Base-by-base conservation (phyloP, 2,888 invertebrate species). In the Disparrhopalites patrizii region DNA sequence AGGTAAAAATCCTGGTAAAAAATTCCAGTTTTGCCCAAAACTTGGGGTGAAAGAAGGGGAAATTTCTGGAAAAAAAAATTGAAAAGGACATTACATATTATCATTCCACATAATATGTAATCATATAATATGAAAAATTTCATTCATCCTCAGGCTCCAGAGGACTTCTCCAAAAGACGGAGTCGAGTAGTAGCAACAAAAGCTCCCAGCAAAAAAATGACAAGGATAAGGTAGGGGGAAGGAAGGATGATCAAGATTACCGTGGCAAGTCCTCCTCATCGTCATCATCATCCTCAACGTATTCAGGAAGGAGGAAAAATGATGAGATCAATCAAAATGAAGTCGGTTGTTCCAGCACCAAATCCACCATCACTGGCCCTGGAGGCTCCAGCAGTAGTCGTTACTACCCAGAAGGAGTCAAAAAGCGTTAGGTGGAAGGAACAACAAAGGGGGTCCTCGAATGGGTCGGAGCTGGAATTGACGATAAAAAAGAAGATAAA, bases 141-240 rank as follows among this genome's bases (percentile, higher is more conserved):
- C n/a, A n/a, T n/a, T n/a, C n/a, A n/a, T n/a, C n/a, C n/a, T n/a
- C 47, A 61, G 60, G 60, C 30, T 61, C 60, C 15, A 61, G 28
- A 61, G 60, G 60, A 31, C 50, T 43, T 8, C 33, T 61, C 1
- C 50, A 61, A 8, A 61, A 58, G 20, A 27, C 58, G 15, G 25
- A 40, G 8, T 47, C 43, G 23, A 40, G n/a, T n/a, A n/a, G n/a
- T n/a, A n/a, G n/a, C 20, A 57, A 61, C 10, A 61, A 61, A 23
- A 50, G 27, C 18, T 38, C 47, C 4, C n/a, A n/a, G n/a, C 43
- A 20, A 2, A 61, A 61, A 25, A 30, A 61, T 50, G 60, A 50
- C 18, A 55, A 55, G 18, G 28, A 50, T n/a, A 36, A 56, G 38
- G 40, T 30, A 36, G 27, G 33, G 18, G 38, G 23, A 25, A 2